Conservation (phyloP, 2,113 vertebrate genomes). For the Cygnus buccinator region DNA sequence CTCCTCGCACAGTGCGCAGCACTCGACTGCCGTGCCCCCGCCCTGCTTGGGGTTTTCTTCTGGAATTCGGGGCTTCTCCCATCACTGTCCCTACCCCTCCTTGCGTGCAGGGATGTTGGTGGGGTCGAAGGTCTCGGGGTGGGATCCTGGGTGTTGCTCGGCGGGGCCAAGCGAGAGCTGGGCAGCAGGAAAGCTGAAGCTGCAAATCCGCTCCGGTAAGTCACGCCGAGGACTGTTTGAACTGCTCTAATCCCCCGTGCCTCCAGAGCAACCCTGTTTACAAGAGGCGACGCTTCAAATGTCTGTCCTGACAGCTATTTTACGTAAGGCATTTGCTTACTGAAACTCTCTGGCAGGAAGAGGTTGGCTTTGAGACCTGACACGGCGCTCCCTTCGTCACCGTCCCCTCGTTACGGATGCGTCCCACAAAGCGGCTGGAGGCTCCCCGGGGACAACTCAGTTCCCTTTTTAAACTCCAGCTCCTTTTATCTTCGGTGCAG, state of each 20-base stretch:
- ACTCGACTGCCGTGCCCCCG: not conserved
- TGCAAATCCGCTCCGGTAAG: not conserved
- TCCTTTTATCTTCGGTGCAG: not conserved
- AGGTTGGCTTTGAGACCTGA: not conserved
- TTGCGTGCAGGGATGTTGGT: not conserved
- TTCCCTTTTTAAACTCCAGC: not conserved
- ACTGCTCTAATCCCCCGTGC: conserved; percentile 34
- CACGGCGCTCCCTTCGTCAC: not conserved
- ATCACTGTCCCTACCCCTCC: accelerated
- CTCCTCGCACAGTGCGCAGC: not conserved
- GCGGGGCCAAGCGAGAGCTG: not conserved
- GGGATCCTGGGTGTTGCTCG: not conserved
- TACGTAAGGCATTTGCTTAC: conserved; percentile 22
- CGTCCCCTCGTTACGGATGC: not conserved
- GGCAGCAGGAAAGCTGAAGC: conserved; percentile 50
- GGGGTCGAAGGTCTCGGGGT: not conserved
- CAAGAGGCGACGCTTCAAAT: not conserved
- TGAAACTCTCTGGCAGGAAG: not conserved
- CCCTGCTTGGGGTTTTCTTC: not conserved
- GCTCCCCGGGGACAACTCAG: accelerated
- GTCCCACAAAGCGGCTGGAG: not conserved
- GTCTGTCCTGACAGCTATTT: conserved; percentile 9
- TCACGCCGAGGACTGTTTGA: conserved; percentile 51
- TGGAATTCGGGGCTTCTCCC: not conserved
- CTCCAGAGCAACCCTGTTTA: conserved; percentile 52